Evolutionary conservation across 2,797 vertebrate genomes (phyloP), one percentile per base, ranked within the genome.

Genomic region (Thalassophryne amazonica): DNA sequence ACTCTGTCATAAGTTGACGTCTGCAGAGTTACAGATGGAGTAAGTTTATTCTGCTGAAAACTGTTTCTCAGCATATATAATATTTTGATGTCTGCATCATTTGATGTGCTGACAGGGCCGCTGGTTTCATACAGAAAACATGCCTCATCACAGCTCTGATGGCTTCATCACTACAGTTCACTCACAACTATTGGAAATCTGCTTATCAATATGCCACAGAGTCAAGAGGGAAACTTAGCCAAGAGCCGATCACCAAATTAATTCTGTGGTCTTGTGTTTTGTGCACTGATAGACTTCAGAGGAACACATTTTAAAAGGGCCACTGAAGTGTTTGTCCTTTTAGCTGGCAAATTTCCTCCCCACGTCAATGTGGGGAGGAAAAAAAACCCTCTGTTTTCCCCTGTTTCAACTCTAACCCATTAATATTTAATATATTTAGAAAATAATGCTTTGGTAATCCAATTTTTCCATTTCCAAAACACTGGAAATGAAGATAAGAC

Each of bases 191-290:
- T 28, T 48, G 36, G 40, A 48, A 31, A 48, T 40, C 35, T 46
- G 34, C 7, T 24, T 40, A 33, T 40, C 21, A 40, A 48, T 39
- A 20, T 19, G 53, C 38, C 28, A 33, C 35, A 33, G 42, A 47
- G 36, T 57, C 35, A n/a, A 34, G 39, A 16, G n/a, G 9, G 40
- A 36, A 31, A 18, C 18, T 3, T 19, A 25, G 17, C 36, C 30
- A 18, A 49, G 7, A 20, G 46, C 45, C 2, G 39, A 57, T 48
- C 43, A 35, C 45, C 58, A 58, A 43, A 49, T 21, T 43, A 61
- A 62, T 49, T 69, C 58, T 48, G 30, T 28, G 53, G 48, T 42
- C 29, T 35, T 53, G 7, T 47, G 36, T 15, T 11, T 53, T 47
- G 45, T 34, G 12, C 39, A 29, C 47, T 51, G 53, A 42, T 46